Percentiles rank a stretch among this genome's conserved stretches.
These are phyloP conservation scores for Cynocephalus volans DNA, from an alignment of 2,113 vertebrate species.

Conservation along the genomic window DNA sequence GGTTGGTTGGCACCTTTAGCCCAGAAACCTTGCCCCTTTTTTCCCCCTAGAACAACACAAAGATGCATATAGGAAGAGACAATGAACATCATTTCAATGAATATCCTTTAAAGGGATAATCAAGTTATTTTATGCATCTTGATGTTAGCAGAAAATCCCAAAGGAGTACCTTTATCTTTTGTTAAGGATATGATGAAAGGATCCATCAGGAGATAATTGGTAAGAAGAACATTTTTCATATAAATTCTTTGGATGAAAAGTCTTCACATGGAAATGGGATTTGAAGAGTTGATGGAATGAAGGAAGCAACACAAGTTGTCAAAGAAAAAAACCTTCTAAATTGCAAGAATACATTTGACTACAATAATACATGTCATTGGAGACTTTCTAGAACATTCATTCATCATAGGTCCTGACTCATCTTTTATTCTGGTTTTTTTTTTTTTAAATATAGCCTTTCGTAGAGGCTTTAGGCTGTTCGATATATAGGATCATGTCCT, in stretches of 20 bases:
- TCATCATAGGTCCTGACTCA: background rate
- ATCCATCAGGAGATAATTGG: background rate
- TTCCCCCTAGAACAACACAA: background rate
- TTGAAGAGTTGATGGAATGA: slow-evolving; percentile 2
- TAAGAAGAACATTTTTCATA: background rate
- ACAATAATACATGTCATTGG: background rate
- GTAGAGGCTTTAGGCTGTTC: too few relatives aligned
- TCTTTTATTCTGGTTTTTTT: background rate
- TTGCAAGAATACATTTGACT: background rate
- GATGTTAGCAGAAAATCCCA: background rate
- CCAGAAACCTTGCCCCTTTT: background rate
- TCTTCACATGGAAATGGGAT: background rate
- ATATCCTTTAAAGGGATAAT: background rate
- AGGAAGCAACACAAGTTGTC: background rate
- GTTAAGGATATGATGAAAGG: background rate
- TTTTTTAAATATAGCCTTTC: background rate
- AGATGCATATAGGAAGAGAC: background rate
- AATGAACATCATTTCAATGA: background rate
- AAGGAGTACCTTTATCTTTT: background rate
- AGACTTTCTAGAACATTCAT: background rate
- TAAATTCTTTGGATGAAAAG: background rate
- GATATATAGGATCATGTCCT: too few relatives aligned
- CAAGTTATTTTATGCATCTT: background rate
- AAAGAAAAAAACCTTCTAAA: background rate
- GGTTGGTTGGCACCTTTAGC: background rate